Base-by-base conservation (phyloP, 2,113 vertebrate genomes). In the Pomatostomus ruficeps region DNA sequence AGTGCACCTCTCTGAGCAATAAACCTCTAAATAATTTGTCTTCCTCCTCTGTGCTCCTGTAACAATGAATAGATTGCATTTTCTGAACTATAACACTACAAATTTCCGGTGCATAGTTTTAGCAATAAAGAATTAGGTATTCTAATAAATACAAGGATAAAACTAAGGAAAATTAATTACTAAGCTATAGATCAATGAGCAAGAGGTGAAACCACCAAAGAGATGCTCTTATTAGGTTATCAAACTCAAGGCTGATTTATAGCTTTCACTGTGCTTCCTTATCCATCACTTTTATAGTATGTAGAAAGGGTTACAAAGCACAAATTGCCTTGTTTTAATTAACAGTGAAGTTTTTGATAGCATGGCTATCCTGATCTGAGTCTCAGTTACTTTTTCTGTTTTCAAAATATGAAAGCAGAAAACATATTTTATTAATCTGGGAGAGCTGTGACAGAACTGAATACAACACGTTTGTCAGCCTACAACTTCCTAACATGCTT, bases 271-370 rank as follows among this genome's bases (percentile, higher is more conserved):
- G 62, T 80, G 92, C 82, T 97, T 97, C 91, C 73, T 89, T 94
- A 98, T 97, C 91, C 92, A 96, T 98, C 97, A 97, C 92, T 97
- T 98, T 98, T 98, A 97, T 97, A 95, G 93, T 73, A 96, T 7
- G 4, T 71, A 95, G 94, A 96, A 97, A 95, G 93, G 96, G 94
- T 96, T 97, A 96, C 85, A 96, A 97, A 94, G 91, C 96, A 96
- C 96, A 97, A 96, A 96, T 97, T 97, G 94, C 85, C 92, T 97
- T 96, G 93, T 89, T 91, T 96, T 87, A 97, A 98, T 97, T 97
- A 97, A 96, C 35, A 25, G 49, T 86, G 80, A 84, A 45, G 70
- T 90, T 97, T 96, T 54, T 90, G 81, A 96, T 82, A 62, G 35
- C 22, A 36, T 49, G 18, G 63, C 42, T 55, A 20, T 16, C 31